Evolutionary conservation across 2,888 invertebrate species (phyloP), one percentile per base, ranked within the genome.

Genomic region (Melipona bicolor): DNA sequence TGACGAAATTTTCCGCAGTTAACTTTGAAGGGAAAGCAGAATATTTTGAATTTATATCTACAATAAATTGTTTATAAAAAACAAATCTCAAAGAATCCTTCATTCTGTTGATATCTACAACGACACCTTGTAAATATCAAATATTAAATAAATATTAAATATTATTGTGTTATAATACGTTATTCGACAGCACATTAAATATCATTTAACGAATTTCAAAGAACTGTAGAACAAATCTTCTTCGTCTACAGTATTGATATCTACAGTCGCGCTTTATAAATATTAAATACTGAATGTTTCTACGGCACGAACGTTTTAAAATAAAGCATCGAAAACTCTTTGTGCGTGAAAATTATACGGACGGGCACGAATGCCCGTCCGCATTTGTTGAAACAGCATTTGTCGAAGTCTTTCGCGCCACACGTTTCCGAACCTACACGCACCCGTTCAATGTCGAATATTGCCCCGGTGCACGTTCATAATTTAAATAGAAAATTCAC

Each of bases 401-500:
- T 73, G 79, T 50, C 50, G 62, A 27, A 73, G 81, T 74, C 68
- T 69, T 79, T 73, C 17, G 67, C 50, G 24, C 43, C 70, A 49
- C 68, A 61, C 19, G 68, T 64, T 43, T 56, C 36, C 81, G 56
- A 65, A 21, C 50, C 49, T 52, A 56, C 70, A 49, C 67, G 6
- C 24, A 6, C 56, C 27, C 64, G 74, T 73, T 81, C 64, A 70
- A 64, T 21, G 49, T 56, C 82, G 83, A 77, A 82, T 77, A 81
- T 80, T 56, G 80, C 64, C 50, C 56, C 15, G 50, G 11, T 1
- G 43, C 64, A 13, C 24, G 65, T 61, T 75, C 73, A 67, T 79
- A 80, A 87, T 80, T 87, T 85, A 79, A 73, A 59, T 65, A 77
- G 54, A 78, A 80, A 87, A 88, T 79, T 85, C 77, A 74, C 77